Evolutionary conservation across 1,140 invertebrate species (phyloP).

Genomic region (Euwallacea similis): DNA sequence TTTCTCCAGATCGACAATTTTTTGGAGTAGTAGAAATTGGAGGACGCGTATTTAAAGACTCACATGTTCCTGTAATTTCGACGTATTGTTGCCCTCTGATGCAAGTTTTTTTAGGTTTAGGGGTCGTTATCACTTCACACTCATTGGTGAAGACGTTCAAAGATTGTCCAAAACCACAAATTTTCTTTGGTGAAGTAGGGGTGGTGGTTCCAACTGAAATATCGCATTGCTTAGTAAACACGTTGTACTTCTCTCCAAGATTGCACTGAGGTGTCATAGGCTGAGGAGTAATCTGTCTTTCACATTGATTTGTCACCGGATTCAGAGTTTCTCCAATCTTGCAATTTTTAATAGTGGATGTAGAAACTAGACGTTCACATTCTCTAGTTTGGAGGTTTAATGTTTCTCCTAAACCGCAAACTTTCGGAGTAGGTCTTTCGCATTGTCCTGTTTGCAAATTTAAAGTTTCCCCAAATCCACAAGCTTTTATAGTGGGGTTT

Average conservation of each 20-base stretch:
- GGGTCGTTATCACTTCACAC: constrained; percentile 22
- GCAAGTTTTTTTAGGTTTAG: not conserved
- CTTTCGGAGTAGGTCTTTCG: not conserved
- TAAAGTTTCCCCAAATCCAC: constrained; percentile 4
- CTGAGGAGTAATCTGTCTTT: no score
- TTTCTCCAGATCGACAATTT: constrained; percentile 14
- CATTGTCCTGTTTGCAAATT: constrained; percentile 17
- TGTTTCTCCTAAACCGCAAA: no score
- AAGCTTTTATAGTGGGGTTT: not conserved
- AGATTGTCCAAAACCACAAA: constrained; percentile 26
- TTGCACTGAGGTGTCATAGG: constrained; percentile 17
- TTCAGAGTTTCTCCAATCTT: no score
- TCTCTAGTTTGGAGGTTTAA: constrained; percentile 14
- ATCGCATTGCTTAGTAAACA: constrained; percentile 13
- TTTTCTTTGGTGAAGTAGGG: constrained; percentile 3
- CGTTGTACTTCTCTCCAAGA: constrained; percentile 11
- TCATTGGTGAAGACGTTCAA: constrained; percentile 15
- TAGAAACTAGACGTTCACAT: not conserved
- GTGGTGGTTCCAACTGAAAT: not conserved
- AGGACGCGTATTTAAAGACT: constrained; percentile 3
- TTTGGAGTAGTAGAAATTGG: not conserved
- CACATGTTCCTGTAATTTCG: constrained; percentile 12
- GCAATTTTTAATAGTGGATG: no score
- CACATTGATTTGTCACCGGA: no score
- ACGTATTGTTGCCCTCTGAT: constrained; percentile 18